phyloP scores from a whole-genome alignment of 1,140 invertebrate species.

The Philopotamus ludificatus region DNA sequence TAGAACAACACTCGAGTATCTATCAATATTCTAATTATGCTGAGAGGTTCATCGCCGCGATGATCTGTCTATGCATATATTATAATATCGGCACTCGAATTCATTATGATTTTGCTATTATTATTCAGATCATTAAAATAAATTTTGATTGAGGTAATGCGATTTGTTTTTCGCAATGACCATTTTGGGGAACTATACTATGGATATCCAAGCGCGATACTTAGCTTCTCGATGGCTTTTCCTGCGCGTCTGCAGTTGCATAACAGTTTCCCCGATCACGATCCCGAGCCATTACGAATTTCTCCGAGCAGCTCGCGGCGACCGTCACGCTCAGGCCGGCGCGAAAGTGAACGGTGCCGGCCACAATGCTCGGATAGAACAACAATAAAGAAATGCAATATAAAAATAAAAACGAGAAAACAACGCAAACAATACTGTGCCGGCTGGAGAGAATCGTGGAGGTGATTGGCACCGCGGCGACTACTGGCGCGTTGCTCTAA shows the following conservation, averaged over 20 bases:
- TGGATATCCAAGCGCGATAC: too few relatives aligned
- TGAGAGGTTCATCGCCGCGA: too few relatives aligned
- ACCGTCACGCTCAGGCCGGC: conserved; percentile 23
- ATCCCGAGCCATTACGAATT: conserved; percentile 21
- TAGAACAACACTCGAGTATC: too few relatives aligned
- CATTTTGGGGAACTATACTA: background rate
- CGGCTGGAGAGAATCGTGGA: background rate
- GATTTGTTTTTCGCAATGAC: background rate
- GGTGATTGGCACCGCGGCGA: conserved; percentile 6
- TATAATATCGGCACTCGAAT: too few relatives aligned
- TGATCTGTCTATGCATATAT: too few relatives aligned
- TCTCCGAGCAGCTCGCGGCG: conserved; percentile 11
- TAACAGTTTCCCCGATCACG: too few relatives aligned
- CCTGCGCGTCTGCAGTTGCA: too few relatives aligned
- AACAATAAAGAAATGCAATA: background rate
- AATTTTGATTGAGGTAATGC: too few relatives aligned
- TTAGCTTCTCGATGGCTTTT: too few relatives aligned
- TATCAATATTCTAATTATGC: too few relatives aligned
- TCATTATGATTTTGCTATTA: too few relatives aligned
- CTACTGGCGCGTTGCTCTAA: background rate
- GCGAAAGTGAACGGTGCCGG: conserved; percentile 20
- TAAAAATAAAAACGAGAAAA: background rate
- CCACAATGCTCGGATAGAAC: conserved; percentile 1
- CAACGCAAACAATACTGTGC: background rate
- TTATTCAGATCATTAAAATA: too few relatives aligned